These are phyloP conservation scores for Whitmania pigra DNA, from an alignment of 1,140 invertebrate genomes.

Conservation along the genomic window DNA sequence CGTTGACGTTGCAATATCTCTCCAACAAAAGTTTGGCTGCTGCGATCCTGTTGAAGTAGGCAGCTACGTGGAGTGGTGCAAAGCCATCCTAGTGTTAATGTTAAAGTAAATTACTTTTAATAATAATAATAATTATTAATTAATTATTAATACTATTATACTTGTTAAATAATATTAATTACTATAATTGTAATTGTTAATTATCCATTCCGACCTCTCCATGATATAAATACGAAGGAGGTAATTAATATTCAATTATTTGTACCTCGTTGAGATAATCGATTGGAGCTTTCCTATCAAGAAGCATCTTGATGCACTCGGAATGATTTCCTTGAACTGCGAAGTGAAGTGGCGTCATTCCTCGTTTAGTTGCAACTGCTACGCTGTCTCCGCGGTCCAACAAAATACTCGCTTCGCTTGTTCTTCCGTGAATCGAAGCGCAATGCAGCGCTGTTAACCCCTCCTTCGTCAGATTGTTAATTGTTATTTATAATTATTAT, in stretches of 20 bases:
- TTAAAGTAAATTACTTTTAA: too few species aligned
- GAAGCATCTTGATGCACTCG: neutral
- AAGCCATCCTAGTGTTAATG: neutral
- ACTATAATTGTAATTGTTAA: too few species aligned
- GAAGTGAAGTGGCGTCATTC: neutral
- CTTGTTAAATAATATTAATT: too few species aligned
- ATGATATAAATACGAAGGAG: too few species aligned
- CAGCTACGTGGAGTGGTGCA: constrained; percentile 3
- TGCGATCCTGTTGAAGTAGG: constrained; percentile 1
- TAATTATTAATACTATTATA: too few species aligned
- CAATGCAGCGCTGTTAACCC: constrained; percentile 1
- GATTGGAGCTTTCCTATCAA: neutral
- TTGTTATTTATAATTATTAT: neutral
- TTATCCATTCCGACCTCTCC: too few species aligned
- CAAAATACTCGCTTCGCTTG: neutral
- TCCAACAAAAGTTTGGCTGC: neutral
- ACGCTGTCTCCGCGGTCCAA: neutral
- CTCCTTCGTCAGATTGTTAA: neutral
- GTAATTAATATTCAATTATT: neutral
- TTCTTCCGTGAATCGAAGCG: neutral
- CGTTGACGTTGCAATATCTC: constrained; percentile 2
- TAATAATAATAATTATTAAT: too few species aligned
- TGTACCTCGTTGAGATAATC: neutral
- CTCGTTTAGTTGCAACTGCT: neutral
- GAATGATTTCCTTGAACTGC: neutral